A percentile compares a stretch with the other conserved stretches of the same genome.
Conservation (phyloP, 2,113 vertebrate species). For the Steatornis caripensis region DNA sequence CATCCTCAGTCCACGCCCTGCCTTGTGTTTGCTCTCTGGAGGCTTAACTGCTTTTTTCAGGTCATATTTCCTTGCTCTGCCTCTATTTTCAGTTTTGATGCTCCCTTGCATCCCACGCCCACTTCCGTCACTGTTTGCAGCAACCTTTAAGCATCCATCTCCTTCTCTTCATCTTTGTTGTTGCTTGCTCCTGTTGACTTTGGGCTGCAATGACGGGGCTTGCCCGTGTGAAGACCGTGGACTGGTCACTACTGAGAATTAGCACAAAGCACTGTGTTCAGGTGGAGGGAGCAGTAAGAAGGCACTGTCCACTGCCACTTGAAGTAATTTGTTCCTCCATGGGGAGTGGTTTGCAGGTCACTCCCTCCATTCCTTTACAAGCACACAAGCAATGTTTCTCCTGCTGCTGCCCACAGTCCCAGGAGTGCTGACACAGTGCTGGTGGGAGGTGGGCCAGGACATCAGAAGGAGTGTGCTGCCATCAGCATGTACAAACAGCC, state of each 20-base stretch:
- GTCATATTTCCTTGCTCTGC: neutral
- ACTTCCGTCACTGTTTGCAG: neutral
- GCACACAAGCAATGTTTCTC: neutral
- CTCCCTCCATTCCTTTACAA: neutral
- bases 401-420: neutral
- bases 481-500: neutral
- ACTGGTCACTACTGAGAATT: neutral
- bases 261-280: fast-evolving
- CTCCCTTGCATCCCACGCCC: neutral
- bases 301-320: neutral
- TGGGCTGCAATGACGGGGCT: neutral
- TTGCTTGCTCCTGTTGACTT: neutral
- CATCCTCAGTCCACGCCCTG: neutral
- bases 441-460: neutral
- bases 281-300: neutral
- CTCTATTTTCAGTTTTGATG: neutral
- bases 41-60: neutral
- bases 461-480: neutral
- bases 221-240: fast-evolving
- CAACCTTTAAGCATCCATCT: neutral
- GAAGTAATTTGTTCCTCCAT: neutral
- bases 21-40: neutral
- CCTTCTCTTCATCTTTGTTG: neutral
- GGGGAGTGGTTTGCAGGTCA: fast-evolving
- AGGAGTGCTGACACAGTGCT: neutral